Evolutionary conservation across 2,888 invertebrate species (phyloP), one percentile per base, ranked within the genome.

Genomic region (Empis livida): DNA sequence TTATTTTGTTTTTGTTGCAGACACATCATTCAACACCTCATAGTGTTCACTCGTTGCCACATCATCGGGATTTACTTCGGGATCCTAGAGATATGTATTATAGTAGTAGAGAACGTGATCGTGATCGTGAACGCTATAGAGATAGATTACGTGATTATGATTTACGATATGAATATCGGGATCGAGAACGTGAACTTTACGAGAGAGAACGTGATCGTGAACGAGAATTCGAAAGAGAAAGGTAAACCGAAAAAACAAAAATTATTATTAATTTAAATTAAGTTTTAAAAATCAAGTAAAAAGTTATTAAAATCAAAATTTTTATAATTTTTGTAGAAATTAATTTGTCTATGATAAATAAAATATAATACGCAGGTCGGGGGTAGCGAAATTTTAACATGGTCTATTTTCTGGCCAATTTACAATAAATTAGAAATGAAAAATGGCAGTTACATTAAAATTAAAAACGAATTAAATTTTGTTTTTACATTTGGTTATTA

Each of bases 1-100:
- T 4, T n/a, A 3, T 46, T 14, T n/a, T 40, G 49, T 52, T 53
- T 53, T 47, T 53, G 52, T 60, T 56, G 16, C 53, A 69, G 67
- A 67, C 68, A 59, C 70, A 69, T 58, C 71, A 71, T 56, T 70
- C 70, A 56, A 70, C 71, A 62, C 70, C 71, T 58, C 71, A 71
- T 61, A 71, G 71, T 65, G 67, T 71, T 64, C 71, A 71, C 61
- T 71, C 71, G 58, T 62, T 71, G 60, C 70, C 70, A 60, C 67
- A 69, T 59, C 66, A 67, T 58, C 68, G 69, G 56, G 69, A 70
- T 56, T 61, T 68, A 53, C 56, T 69, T 59, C 65, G 69, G 53
- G 71, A 71, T 57, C 67, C 68, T 50, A 62, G 70, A 57, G 70
- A 70, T 51, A 59, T 67, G 58, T 69, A 67, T 60, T 70, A 68